Percentiles rank a stretch among this genome's conserved stretches.
These are phyloP conservation scores for Calvadosia cruxmelitensis DNA, from an alignment of 30 jellyfish, hydroid and myxozoan genomes.

Conservation along the genomic window DNA sequence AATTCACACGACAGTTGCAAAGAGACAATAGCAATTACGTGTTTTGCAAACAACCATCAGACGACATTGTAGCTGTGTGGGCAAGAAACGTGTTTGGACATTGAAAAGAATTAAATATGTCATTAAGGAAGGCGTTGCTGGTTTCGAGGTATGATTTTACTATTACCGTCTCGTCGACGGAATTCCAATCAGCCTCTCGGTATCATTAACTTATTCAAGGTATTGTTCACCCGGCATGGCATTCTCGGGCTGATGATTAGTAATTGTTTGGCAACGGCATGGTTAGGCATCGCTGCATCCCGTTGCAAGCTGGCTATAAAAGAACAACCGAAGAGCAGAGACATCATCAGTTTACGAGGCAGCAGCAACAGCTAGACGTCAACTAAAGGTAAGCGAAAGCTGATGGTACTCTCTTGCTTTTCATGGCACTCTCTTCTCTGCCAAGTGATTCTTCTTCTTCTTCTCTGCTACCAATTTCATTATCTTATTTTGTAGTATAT, in stretches of 20 bases:
- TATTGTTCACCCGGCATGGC: neutral
- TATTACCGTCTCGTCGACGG: neutral
- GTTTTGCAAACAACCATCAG: neutral
- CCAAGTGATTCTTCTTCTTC: too few species aligned
- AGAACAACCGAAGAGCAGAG: neutral
- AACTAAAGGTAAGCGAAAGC: too few species aligned
- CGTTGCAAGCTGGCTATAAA: neutral
- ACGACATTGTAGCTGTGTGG: neutral
- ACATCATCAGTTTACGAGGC: neutral
- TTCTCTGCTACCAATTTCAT: too few species aligned
- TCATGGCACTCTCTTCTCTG: too few species aligned
- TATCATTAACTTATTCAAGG: too few species aligned
- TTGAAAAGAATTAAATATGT: neutral
- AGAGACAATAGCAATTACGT: neutral
- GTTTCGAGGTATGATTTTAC: neutral
- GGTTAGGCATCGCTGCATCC: neutral
- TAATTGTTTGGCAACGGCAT: neutral
- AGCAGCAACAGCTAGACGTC: neutral
- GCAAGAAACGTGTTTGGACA: neutral
- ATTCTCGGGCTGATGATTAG: neutral
- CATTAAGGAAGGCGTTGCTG: neutral
- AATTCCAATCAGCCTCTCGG: too few species aligned
- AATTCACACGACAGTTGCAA: neutral
- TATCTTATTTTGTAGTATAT: too few species aligned
- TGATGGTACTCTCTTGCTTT: too few species aligned